Base-by-base conservation (phyloP, 2,888 invertebrate species). In the Spilarctia lutea region DNA sequence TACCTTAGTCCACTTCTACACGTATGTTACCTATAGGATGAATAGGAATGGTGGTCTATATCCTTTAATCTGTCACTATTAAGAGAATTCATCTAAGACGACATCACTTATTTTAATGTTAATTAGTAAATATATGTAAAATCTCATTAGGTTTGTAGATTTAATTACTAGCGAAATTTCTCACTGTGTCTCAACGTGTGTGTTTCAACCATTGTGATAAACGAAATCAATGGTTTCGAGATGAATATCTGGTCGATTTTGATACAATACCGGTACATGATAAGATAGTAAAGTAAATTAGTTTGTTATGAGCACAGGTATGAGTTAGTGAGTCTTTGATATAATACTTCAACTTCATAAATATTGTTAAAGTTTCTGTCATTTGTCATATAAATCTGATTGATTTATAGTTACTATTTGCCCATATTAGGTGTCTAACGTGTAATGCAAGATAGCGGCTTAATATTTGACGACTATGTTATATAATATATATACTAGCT, bases 361-460 rank as follows among this genome's bases (percentile, higher is more conserved):
- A 63, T 52, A 72, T 65, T 30, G 45, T 27, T 52, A 52, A 35
- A 66, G 71, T 65, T 65, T 52, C 65, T 72, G 65, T 48, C 71
- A 68, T 75, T 75, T 75, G 68, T 75, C 75, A 68, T 39, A 71
- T 60, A 68, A 68, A 72, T 75, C 24, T 24, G 42, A 67, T 42
- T 71, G 75, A 75, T 75, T 75, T 71, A 75, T 68, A 2, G 68
- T 30, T 30, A 65, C 65, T 16, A n/a, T 24, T 42, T 24, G 2
- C 2, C 72, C 75, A 24, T 75, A 75, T 75, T 68, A 24, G 75
- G 75, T 52, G 35, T 45, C 35, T n/a, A 71, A 63, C 71, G 16
- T 16, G 60, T 60, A 27, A 27, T 60, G 6, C 60, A 60, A 60
- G 60, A 27, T 27, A 60, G 27, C 27, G 27, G 60, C 27, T 60